These are phyloP conservation scores for Polydrusus cervinus DNA, from an alignment of 2,888 invertebrate species.

Conservation along the genomic window DNA sequence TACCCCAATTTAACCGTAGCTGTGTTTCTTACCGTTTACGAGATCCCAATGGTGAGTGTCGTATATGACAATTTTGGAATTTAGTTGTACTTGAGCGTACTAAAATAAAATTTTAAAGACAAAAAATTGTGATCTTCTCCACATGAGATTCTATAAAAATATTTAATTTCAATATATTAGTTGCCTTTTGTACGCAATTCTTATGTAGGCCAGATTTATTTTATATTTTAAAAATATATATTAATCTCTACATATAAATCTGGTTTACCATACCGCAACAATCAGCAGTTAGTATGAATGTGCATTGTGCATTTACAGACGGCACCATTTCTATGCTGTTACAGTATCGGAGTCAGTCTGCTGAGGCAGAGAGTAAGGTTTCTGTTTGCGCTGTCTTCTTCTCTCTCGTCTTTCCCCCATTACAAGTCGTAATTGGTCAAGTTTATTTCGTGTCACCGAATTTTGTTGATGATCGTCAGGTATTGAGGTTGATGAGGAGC, in stretches of 20 bases:
- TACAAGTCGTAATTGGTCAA: constrained; percentile 87
- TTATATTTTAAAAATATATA: background rate
- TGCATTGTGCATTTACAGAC: constrained; percentile 10
- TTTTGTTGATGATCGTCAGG: constrained; percentile 65
- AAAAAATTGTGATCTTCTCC: constrained; percentile 6
- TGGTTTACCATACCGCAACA: constrained; percentile 18
- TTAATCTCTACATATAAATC: background rate
- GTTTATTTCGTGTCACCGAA: constrained; percentile 79
- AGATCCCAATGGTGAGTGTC: no score
- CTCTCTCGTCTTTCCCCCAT: constrained; percentile 93
- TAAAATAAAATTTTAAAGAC: background rate
- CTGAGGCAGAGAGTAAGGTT: constrained; percentile 77
- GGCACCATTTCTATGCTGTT: constrained; percentile 63
- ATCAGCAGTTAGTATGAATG: constrained; percentile 18
- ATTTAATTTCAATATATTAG: background rate
- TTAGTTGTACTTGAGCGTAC: background rate
- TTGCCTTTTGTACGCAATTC: background rate
- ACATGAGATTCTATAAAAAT: constrained; percentile 14
- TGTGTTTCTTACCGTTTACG: no score
- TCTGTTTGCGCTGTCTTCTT: constrained; percentile 84
- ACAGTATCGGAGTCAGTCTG: constrained; percentile 70
- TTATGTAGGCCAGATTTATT: background rate
- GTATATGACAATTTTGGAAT: no score
- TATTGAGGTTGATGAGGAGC: constrained; percentile 40
- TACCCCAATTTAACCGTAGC: no score